Base-by-base conservation (phyloP, 1,140 invertebrate species). In the Macrostomum lignano region DNA sequence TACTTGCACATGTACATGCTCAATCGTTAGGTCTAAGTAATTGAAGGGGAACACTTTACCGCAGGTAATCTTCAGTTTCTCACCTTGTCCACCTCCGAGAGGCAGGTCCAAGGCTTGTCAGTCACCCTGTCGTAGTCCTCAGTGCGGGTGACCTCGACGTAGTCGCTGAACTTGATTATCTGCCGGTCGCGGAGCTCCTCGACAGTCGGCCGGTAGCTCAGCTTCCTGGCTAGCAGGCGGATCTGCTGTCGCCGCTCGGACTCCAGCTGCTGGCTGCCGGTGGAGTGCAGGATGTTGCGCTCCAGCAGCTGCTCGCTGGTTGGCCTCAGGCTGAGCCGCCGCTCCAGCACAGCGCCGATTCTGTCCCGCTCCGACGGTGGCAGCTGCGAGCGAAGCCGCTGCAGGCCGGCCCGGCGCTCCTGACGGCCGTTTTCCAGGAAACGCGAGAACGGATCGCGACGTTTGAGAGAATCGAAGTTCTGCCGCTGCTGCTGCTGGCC, bases 151-250 rank as follows among this genome's bases (percentile, higher is more conserved):
- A 91, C 78, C 66, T 91, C 82, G 46, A 91, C 84, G 58, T 91
- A 91, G 59, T 91, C 82, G 52, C 81, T 91, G 61, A 93, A 93
- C 42, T 79, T 68, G 44, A 93, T 88, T 47, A 91, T 88, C 67
- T 91, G 88, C 58, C 84, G 77, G 47, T 88, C 79, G 53, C 84
- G 84, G 6, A 93, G 65, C 60, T 93, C 79, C 26, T 38, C 32
- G 17, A 38, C 31, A 13, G 32, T 35, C 9, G 37, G 37, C 15
- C 37, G 29, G 9, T 25, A 35, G 32, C 25, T 46, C 32, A 58
- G 48, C 37, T 91, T 91, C 47, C 82, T 66, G 40, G 86, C 57
- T 25, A 91, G 62, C 53, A 79, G 81, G 41, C 74, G 68, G 52
- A 84, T 82, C 51, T 82, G 84, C 51, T 88, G 76, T 58, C 91